Percentiles rank a stretch among this genome's conserved stretches.
These are phyloP conservation scores for Orussus abietinus DNA, from an alignment of 1,140 invertebrate species.

Conservation along the genomic window DNA sequence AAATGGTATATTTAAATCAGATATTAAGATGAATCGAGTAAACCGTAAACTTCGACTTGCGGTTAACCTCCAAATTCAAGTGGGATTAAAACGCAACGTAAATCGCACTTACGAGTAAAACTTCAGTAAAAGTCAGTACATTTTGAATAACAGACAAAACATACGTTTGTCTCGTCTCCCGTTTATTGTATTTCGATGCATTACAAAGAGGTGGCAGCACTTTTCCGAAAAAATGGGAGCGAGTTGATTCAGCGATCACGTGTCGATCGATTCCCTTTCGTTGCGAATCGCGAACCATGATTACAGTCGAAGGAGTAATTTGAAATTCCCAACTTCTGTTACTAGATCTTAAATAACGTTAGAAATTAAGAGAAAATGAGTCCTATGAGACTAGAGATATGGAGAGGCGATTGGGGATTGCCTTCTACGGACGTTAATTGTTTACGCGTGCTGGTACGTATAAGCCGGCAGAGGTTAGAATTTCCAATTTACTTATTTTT, in stretches of 20 bases:
- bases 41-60: conserved; percentile 1
- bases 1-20: conserved; percentile 2
- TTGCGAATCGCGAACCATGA: neutral
- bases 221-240: neutral
- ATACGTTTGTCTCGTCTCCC: neutral
- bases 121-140: neutral
- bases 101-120: too few relatives aligned
- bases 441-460: conserved; percentile 71
- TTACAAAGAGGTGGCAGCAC: conserved; percentile 4
- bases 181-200: conserved; percentile 8
- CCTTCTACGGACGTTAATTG: conserved; percentile 77
- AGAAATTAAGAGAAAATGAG: conserved; percentile 15
- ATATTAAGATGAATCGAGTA: conserved; percentile 7
- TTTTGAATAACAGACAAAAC: conserved; percentile 8
- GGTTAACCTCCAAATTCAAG: too few relatives aligned
- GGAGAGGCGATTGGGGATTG: conserved; percentile 79
- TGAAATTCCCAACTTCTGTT: neutral
- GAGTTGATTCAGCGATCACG: too few relatives aligned
- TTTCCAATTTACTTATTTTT: conserved; percentile 6
- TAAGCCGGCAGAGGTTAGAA: conserved; percentile 6
- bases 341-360: neutral
- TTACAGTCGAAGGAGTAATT: neutral
- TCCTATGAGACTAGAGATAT: conserved; percentile 60
- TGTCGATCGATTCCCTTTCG: too few relatives aligned
- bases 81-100: too few relatives aligned